Percentiles rank a stretch among this genome's conserved stretches.
These are phyloP conservation scores for Corydoras sp. DNA, from an alignment of 2,113 vertebrate genomes.

Conservation along the genomic window DNA sequence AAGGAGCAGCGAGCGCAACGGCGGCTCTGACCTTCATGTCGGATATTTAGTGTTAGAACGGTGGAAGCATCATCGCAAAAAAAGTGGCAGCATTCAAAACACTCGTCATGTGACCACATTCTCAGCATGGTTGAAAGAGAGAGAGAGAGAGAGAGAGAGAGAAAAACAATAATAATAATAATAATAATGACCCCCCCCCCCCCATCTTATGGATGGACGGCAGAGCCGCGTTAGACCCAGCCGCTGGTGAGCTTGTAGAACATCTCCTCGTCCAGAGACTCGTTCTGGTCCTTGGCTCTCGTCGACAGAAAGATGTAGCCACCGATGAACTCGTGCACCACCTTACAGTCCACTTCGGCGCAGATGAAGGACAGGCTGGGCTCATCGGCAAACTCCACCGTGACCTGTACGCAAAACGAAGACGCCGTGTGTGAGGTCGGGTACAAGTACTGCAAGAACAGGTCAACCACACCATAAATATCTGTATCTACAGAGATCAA, in stretches of 20 bases:
- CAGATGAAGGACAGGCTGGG: constrained; percentile 91
- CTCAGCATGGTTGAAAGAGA: constrained; percentile 47
- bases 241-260: constrained; percentile 99
- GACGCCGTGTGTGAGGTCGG: too few relatives aligned
- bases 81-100: constrained; percentile 40
- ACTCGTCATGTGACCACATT: constrained; percentile 53
- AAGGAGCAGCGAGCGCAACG: neutral
- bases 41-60: constrained; percentile 29
- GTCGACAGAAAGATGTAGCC: constrained; percentile 98
- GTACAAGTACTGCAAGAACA: neutral
- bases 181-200: constrained; percentile 35
- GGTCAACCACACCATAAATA: neutral
- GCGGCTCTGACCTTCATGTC: constrained; percentile 3
- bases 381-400: constrained; percentile 93
- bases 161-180: constrained; percentile 46
- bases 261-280: constrained; percentile 98
- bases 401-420: constrained; percentile 69
- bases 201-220: constrained; percentile 21
- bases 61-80: constrained; percentile 46
- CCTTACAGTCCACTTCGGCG: constrained; percentile 94
- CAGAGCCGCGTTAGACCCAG: constrained; percentile 79
- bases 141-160: constrained; percentile 26
- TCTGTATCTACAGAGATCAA: too few relatives aligned
- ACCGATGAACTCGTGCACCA: constrained; percentile 97
- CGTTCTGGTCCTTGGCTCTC: constrained; percentile 95